These are phyloP conservation scores for Labeo calbasu DNA, from an alignment of 2,797 vertebrate species.

Conservation along the genomic window DNA sequence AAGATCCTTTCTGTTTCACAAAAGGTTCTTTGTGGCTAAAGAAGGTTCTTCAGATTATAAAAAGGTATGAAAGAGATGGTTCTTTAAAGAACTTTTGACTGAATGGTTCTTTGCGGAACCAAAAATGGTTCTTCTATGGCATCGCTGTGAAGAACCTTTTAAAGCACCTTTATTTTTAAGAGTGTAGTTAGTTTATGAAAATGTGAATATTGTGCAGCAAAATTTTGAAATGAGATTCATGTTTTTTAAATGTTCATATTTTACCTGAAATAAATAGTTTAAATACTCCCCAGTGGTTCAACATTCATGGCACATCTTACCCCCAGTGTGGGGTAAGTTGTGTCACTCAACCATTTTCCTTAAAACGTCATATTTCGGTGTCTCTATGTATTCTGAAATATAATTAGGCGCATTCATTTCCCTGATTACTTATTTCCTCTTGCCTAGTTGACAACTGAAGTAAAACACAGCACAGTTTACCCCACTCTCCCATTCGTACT, in stretches of 20 bases:
- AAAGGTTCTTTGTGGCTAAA: too few species aligned
- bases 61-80: too few species aligned
- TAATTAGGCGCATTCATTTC: not conserved
- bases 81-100: too few species aligned
- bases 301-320: not conserved
- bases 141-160: too few species aligned
- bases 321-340: not conserved
- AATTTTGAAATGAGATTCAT: not conserved
- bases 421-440: not conserved
- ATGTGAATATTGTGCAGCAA: not conserved
- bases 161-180: too few species aligned
- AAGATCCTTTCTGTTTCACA: too few species aligned
- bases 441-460: not conserved
- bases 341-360: not conserved
- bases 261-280: not conserved
- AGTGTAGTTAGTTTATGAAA: not conserved
- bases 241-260: not conserved
- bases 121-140: too few species aligned
- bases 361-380: not conserved
- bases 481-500: conserved; percentile 18
- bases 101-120: too few species aligned
- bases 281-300: not conserved
- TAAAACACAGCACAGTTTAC: conserved; percentile 6
- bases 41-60: too few species aligned
- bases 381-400: not conserved